Percentiles rank a stretch among this genome's conserved stretches.
These are phyloP conservation scores for Malacosoma neustria DNA, from an alignment of 2,888 invertebrate genomes.

Conservation along the genomic window DNA sequence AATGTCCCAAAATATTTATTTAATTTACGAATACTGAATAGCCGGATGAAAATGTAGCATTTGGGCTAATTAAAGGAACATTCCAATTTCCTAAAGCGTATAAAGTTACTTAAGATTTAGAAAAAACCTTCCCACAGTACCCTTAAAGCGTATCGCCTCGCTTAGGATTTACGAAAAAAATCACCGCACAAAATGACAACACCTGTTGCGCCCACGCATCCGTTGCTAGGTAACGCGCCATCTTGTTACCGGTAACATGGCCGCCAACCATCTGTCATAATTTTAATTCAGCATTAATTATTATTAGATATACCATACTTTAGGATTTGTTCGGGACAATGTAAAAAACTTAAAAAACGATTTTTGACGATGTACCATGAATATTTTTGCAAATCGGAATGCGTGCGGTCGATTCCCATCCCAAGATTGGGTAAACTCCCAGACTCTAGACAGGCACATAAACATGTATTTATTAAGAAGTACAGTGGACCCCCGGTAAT, in stretches of 20 bases:
- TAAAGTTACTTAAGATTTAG: conserved; percentile 1
- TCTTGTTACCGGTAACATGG: conserved; percentile 16
- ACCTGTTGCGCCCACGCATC: conserved; percentile 66
- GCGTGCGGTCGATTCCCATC: too few relatives aligned
- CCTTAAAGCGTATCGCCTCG: conserved; percentile 51
- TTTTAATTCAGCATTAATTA: conserved; percentile 43
- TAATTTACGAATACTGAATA: too few relatives aligned
- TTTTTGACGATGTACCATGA: too few relatives aligned
- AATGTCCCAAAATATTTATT: too few relatives aligned
- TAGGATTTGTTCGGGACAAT: not conserved
- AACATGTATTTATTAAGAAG: too few relatives aligned
- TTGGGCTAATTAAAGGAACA: not conserved
- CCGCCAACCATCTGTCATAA: conserved; percentile 63
- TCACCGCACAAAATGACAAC: conserved; percentile 33
- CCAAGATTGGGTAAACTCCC: too few relatives aligned
- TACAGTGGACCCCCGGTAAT: too few relatives aligned
- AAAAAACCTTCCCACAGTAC: conserved; percentile 40
- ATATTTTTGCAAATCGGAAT: too few relatives aligned
- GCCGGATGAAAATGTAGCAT: too few relatives aligned
- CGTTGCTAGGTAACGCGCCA: conserved; percentile 40
- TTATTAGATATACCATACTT: conserved; percentile 1
- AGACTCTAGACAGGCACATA: too few relatives aligned
- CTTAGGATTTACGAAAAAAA: conserved; percentile 32
- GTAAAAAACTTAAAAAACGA: too few relatives aligned
- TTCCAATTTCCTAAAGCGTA: not conserved